Evolutionary conservation across 1,140 invertebrate species (phyloP), one percentile per base, ranked within the genome.

Genomic region (Saxidomus purpurata): DNA sequence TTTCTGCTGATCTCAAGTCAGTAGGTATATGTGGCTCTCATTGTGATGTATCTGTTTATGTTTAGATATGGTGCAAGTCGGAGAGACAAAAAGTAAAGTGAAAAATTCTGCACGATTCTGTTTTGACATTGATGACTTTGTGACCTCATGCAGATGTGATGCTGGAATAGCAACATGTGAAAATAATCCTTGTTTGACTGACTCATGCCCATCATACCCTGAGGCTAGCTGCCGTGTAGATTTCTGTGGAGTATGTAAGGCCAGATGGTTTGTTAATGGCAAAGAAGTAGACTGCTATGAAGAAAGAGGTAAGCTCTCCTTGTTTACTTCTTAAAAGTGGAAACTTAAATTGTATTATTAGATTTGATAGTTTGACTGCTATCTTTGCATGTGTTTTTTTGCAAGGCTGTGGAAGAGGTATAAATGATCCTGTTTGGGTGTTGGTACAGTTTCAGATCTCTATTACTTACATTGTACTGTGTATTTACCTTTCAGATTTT

Each of bases 161-260:
- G 31, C 47, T 17, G 77, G 25, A 22, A 84, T 92, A 28, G 92
- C 91, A 4, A 69, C 74, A 0, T 94, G 94, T 67, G 28, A 87
- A 1, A 34, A 69, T 3, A 94, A 94, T 85, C 94, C 93, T n/a
- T 94, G 94, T 90, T 22, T 82, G 34, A 89, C 77, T 9, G 90
- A 83, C 8, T 79, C 79, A 3, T 94, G 94, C 67, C 87, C 90
- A 36, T 90, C 91, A 4, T 93, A 92, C 82, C 94, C 94, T 22
- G 91, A 92, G 25, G 94, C 94, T 22, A 88, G 43, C 15, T 94
- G 94, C 83, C 76, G 69, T 19, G 55, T 94, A 19, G 82, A 86
- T 79, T 93, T 93, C 89, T 94, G 94, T 89, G 92, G 88, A 0
- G 76, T 86, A 2, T 94, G 94, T 67, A 84, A 67, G 17, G 91